Conservation (phyloP, 1,140 invertebrate species). For the Drosophila burlai region DNA sequence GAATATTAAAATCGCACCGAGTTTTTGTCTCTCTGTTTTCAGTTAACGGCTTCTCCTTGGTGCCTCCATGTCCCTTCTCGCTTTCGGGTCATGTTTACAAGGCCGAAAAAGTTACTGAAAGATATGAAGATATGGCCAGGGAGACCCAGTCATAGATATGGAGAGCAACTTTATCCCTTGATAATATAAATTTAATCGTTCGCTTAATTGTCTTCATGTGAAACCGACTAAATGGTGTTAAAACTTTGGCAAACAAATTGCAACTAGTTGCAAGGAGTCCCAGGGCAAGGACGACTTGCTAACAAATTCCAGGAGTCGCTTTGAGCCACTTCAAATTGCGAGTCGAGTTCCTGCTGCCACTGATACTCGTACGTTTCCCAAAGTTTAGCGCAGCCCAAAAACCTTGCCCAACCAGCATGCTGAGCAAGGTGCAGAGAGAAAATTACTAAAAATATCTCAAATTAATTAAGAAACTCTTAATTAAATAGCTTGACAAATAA, state of each 20-base stretch:
- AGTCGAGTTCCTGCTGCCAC: conserved; percentile 74
- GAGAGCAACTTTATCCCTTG: conserved; percentile 64
- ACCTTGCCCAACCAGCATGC: conserved; percentile 51
- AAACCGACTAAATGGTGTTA: conserved; percentile 82
- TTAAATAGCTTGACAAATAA: neutral
- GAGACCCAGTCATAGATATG: conserved; percentile 9
- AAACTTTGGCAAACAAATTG: conserved; percentile 82
- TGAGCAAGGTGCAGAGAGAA: neutral
- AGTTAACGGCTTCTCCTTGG: neutral
- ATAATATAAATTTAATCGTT: conserved; percentile 84
- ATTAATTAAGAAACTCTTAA: neutral
- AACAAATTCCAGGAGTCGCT: conserved; percentile 70
- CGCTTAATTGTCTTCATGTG: conserved; percentile 82
- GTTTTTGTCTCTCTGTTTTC: conserved; percentile 15
- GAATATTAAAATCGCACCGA: conserved; percentile 57
- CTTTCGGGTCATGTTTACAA: conserved; percentile 43
- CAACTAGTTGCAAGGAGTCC: conserved; percentile 73
- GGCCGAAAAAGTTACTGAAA: conserved; percentile 47
- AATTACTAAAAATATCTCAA: neutral
- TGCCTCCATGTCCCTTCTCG: neutral
- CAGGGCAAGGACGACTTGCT: conserved; percentile 61
- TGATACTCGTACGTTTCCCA: conserved; percentile 61
- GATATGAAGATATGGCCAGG: conserved; percentile 7
- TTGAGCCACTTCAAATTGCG: conserved; percentile 73
- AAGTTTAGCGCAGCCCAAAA: conserved; percentile 64